These are phyloP conservation scores for Leucophenga montana DNA, from an alignment of 2,888 invertebrate genomes.

Conservation along the genomic window DNA sequence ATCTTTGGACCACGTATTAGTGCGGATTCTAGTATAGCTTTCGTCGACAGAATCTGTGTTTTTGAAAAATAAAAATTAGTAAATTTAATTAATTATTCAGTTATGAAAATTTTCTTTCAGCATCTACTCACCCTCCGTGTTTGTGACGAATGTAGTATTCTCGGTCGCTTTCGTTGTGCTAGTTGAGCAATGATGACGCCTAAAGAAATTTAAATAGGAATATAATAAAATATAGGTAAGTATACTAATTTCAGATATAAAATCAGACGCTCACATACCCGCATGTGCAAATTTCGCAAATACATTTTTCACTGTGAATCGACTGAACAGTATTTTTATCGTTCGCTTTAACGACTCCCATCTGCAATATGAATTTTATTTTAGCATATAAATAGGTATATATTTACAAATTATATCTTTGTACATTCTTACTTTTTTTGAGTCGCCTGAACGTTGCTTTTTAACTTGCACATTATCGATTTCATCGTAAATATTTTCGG, in stretches of 20 bases:
- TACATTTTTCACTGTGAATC: slow-evolving; percentile 80
- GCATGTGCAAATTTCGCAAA: slow-evolving; percentile 92
- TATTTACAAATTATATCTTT: slow-evolving; percentile 1
- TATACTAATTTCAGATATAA: too few species aligned
- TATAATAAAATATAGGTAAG: too few species aligned
- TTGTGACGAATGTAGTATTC: slow-evolving; percentile 45
- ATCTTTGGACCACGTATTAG: slow-evolving; percentile 69
- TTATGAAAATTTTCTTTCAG: slow-evolving; percentile 4
- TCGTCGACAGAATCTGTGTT: slow-evolving; percentile 59
- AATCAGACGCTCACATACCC: slow-evolving; percentile 82
- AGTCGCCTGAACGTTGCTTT: slow-evolving; percentile 63
- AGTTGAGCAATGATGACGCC: slow-evolving; percentile 89
- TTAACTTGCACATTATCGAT: slow-evolving; percentile 63
- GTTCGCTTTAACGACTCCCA: slow-evolving; percentile 65
- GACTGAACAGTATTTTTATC: slow-evolving; percentile 74
- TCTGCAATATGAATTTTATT: slow-evolving; percentile 45
- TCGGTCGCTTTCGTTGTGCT: slow-evolving; percentile 60
- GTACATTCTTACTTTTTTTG: slow-evolving; percentile 63
- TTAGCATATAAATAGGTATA: background rate
- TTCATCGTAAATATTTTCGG: slow-evolving; percentile 70
- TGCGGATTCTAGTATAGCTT: slow-evolving; percentile 61
- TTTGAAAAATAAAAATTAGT: too few species aligned
- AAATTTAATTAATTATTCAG: background rate
- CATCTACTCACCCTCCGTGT: slow-evolving; percentile 41
- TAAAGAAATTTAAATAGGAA: slow-evolving; percentile 71